Evolutionary conservation across 92 coral and sea anemone species (phyloP).

Genomic region (Umimayanthus chanpuru): DNA sequence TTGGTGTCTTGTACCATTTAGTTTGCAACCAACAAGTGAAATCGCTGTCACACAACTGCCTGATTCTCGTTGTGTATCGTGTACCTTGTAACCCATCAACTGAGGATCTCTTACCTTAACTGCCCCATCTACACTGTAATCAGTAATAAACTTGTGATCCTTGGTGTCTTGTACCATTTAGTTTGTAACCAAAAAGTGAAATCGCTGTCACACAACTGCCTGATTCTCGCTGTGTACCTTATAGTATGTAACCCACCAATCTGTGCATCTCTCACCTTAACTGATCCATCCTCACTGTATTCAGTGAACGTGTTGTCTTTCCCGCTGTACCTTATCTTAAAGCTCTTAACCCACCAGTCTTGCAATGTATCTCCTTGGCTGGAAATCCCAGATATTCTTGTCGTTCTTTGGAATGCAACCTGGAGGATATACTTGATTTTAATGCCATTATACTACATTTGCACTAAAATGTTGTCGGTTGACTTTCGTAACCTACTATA

Average conservation of each 20-base stretch:
- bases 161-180: background rate
- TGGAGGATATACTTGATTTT: background rate
- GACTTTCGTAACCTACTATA: too few relatives aligned
- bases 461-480: too few relatives aligned
- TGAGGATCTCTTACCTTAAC: background rate
- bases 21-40: background rate
- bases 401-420: slow-evolving; percentile 17
- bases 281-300: background rate
- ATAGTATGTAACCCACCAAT: too few relatives aligned
- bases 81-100: too few relatives aligned
- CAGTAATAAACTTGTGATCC: background rate
- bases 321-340: background rate
- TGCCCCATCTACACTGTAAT: background rate
- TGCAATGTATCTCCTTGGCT: slow-evolving; percentile 36
- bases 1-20: background rate
- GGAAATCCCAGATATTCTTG: slow-evolving; percentile 33
- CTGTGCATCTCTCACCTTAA: background rate
- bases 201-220: too few relatives aligned
- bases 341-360: slow-evolving; percentile 41
- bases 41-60: too few relatives aligned
- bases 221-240: too few relatives aligned
- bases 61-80: too few relatives aligned
- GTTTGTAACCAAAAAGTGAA: background rate
- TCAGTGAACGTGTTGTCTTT: background rate
- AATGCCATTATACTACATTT: background rate